phyloP scores from a whole-genome alignment of 92 coral and sea anemone species.

The Scolanthus callimorphus region DNA sequence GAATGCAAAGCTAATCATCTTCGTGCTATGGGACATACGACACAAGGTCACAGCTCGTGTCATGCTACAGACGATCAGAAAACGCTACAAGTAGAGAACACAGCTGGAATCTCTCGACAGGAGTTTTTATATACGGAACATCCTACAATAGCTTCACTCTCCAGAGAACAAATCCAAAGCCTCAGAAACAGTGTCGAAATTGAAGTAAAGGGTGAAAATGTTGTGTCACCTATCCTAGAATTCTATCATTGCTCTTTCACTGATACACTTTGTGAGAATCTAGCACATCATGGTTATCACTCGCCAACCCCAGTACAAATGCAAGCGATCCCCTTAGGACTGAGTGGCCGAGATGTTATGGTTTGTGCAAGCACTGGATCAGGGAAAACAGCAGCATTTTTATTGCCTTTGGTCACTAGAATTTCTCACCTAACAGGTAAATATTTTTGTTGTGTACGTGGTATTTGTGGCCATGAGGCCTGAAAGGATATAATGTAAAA shows the following conservation, averaged over 20 bases:
- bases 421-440: conserved; percentile 71
- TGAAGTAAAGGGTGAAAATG: conserved; percentile 58
- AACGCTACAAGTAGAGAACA: too few species aligned
- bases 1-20: conserved; percentile 91
- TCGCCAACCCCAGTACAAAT: conserved; percentile 96
- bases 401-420: conserved; percentile 80
- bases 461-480: too few species aligned
- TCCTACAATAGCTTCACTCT: conserved; percentile 42
- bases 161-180: conserved; percentile 48
- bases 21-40: background rate
- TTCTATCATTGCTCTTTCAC: conserved; percentile 75
- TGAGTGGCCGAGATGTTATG: conserved; percentile 70
- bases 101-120: too few species aligned
- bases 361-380: conserved; percentile 99
- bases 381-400: conserved; percentile 97
- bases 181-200: conserved; percentile 68
- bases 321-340: conserved; percentile 84
- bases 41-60: too few species aligned
- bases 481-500: too few species aligned
- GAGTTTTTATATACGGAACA: too few species aligned
- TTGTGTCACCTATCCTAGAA: conserved; percentile 73
- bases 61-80: too few species aligned
- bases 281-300: conserved; percentile 50
- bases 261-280: conserved; percentile 40
- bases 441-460: too few species aligned